Evolutionary conservation across 2,888 invertebrate genomes (phyloP), one percentile per base, ranked within the genome.

Genomic region (Mythimna vitellina): DNA sequence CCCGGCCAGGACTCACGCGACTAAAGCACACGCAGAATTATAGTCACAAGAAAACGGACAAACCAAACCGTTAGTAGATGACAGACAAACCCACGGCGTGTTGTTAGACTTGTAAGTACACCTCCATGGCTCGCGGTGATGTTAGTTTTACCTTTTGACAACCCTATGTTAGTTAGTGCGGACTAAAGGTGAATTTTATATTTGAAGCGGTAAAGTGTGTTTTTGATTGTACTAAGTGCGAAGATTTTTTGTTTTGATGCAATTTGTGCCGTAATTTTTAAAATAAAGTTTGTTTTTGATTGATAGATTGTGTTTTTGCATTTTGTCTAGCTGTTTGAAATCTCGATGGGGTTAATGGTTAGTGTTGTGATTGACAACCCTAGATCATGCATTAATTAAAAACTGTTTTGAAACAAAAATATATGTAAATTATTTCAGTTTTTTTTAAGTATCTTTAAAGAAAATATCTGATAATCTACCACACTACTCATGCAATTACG

Each of bases 1-100:
- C 98, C 87, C 98, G 97, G 90, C 98, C 98, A 86, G 98, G 98
- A 96, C 98, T 98, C 96, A 97, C 96, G 95, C 98, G 98, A 97
- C 98, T 98, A 97, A 78, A 96, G 91, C 92, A 94, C 94, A 94
- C 92, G 90, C 90, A 91, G 87, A 74, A 88, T 89, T 89, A 89
- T 91, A 90, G 90, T 88, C 89, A 92, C 91, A 92, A 84, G 81
- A 78, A 86, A 88, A 85, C 89, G 84, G 83, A 75, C 82, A 86
- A 88, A 85, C 88, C 82, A 86, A 78, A 81, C 84, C 86, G 81
- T 89, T 87, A 87, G 86, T 85, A 85, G 85, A 49, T 60, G 68
- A 54, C 7, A 67, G 53, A 76, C 60, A 60, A 38, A 60, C 60
- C 76, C 81, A 65, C 72, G 67, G 67, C 61, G 72, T 17, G 60